These are phyloP conservation scores for Megathymus violae DNA, from an alignment of 1,140 invertebrate species.

Conservation along the genomic window DNA sequence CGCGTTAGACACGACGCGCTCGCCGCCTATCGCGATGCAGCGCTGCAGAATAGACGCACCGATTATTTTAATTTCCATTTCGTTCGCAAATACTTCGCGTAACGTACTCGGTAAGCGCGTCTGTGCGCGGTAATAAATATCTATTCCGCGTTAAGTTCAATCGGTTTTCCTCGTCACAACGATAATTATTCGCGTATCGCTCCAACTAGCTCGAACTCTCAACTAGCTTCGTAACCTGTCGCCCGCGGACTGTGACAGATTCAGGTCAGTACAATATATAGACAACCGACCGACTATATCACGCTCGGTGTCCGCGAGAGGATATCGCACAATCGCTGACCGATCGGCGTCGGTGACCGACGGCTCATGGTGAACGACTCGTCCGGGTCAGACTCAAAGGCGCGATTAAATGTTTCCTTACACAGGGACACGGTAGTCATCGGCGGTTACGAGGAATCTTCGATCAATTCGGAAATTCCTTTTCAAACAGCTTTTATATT, in stretches of 20 bases:
- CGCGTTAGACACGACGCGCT: constrained; percentile 51
- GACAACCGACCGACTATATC: constrained; percentile 41
- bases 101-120: constrained; percentile 28
- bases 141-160: constrained; percentile 13
- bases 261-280: constrained; percentile 49
- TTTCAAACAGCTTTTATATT: not conserved
- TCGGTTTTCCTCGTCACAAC: constrained; percentile 23
- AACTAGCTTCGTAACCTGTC: no score
- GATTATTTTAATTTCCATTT: constrained; percentile 79
- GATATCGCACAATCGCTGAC: constrained; percentile 42
- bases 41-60: constrained; percentile 65
- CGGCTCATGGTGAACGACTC: not conserved
- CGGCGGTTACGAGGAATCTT: not conserved
- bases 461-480: constrained; percentile 5
- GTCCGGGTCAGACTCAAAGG: constrained; percentile 9
- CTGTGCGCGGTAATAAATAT: constrained; percentile 24
- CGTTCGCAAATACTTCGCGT: constrained; percentile 52
- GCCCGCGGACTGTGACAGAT: constrained; percentile 35
- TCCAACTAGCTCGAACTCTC: constrained; percentile 27
- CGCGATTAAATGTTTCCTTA: constrained; percentile 11
- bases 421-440: not conserved
- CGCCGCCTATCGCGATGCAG: constrained; percentile 61
- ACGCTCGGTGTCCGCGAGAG: constrained; percentile 36
- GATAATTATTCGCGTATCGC: constrained; percentile 9
- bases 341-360: constrained; percentile 13